phyloP scores from a whole-genome alignment of 2,113 vertebrate species.

The Neolamprologus modestus region DNA sequence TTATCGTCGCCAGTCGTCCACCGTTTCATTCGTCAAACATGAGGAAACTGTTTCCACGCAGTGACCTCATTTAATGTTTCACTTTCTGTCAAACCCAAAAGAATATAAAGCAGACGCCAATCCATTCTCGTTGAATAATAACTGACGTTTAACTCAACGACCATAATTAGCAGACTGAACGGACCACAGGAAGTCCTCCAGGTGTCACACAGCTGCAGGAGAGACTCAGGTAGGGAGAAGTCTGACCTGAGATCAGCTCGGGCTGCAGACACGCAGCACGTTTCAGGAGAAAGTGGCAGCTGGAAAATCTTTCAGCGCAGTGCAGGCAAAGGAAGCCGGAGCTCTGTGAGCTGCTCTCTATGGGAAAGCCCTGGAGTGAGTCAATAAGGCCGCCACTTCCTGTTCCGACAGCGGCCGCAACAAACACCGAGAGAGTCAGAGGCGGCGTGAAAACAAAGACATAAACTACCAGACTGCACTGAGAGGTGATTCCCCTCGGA shows the following conservation, averaged over 20 bases:
- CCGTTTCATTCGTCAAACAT: background rate
- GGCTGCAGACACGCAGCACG: background rate
- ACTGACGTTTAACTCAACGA: fast-evolving
- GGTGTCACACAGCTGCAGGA: background rate
- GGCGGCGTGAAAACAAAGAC: background rate
- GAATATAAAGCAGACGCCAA: background rate
- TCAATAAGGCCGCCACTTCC: background rate
- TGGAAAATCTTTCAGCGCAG: background rate
- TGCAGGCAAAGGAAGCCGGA: background rate
- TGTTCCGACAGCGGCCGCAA: background rate
- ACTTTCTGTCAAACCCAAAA: background rate
- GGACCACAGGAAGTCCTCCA: background rate
- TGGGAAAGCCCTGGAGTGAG: background rate
- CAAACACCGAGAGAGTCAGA: background rate
- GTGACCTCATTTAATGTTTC: background rate
- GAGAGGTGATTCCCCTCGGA: background rate
- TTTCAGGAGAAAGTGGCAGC: background rate
- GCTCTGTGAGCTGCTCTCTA: background rate
- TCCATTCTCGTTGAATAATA: background rate
- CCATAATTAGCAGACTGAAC: background rate
- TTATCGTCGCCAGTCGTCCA: fast-evolving
- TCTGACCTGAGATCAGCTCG: background rate
- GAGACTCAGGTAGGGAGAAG: background rate
- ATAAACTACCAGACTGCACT: background rate
- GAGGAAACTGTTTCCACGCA: background rate